Evolutionary conservation across 1,140 invertebrate genomes (phyloP).

Genomic region (Cydia amplana): DNA sequence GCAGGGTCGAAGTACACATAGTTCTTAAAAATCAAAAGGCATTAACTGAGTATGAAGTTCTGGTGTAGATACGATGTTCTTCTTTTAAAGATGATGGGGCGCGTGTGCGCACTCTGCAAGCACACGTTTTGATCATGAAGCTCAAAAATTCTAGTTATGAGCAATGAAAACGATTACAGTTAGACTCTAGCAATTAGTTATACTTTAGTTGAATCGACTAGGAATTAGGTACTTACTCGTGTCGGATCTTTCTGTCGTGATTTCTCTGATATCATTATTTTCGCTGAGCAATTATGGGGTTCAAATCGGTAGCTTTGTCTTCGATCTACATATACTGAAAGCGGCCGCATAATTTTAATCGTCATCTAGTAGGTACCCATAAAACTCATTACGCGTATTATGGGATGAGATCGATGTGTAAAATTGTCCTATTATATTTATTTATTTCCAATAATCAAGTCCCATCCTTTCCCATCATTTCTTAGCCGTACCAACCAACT

Average conservation of each 20-base stretch:
- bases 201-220: no score
- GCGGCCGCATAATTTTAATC: no score
- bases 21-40: neutral
- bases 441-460: neutral
- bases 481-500: neutral
- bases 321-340: no score
- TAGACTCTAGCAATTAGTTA: neutral
- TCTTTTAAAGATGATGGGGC: neutral
- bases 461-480: neutral
- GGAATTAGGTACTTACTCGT: no score
- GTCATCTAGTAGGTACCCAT: no score
- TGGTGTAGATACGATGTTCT: neutral
- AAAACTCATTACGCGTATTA: no score
- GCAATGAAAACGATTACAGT: neutral
- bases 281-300: no score
- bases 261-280: no score
- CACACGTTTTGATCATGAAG: neutral
- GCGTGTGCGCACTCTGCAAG: conserved; percentile 8
- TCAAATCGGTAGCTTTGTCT: no score
- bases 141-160: neutral
- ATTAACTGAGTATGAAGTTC: neutral
- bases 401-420: no score
- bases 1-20: conserved; percentile 38
- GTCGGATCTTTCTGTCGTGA: no score
- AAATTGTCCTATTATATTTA: neutral